Base-by-base conservation (phyloP, 2,113 vertebrate species). In the Myiozetetes cayanensis region DNA sequence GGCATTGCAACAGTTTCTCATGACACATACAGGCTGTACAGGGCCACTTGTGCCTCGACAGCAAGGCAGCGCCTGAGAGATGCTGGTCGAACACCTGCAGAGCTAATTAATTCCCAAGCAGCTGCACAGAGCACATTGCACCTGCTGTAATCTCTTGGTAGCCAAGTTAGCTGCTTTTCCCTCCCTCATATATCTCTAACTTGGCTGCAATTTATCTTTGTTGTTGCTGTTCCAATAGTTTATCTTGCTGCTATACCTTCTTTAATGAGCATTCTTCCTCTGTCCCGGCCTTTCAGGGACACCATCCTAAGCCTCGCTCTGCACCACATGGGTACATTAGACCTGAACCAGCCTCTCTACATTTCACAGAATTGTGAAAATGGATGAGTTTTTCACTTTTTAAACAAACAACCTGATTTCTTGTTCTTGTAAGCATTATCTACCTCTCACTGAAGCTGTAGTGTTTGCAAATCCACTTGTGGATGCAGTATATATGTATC, bases 271-370 rank as follows among this genome's bases (percentile, higher is more conserved):
- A 6, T 67, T 81, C 33, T 55, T 70, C 47, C 59, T 66, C 49
- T 90, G 77, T 37, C 81, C 31, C 84, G 49, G 72, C 24, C 19
- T 89, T 87, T 59, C 11, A 52, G n/a, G 68, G 84, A 35, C 53
- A 18, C 73, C 41, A 18, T 46, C 46, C 41, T 12, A 4, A 55
- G 13, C 62, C 49, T 62, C 61, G 16, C 58, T 62, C 13, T 62
- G 10, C 22, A 15, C 35, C 31, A 0, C 28, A 16, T 23, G 24
- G 5, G 6, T 41, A 14, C 0, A 0, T 74, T 66, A 66, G 3
- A 59, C 47, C 58, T 53, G 15, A 56, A 43, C 31, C 67, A 73
- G 21, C 65, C 83, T 31, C 33, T 73, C 28, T 31, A 6, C 13
- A 1, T 65, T 93, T 67, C 30, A 47, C 31, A 75, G 59, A 62